Base-by-base conservation (phyloP, 2,797 vertebrate genomes). In the Cirrhinus molitorella region DNA sequence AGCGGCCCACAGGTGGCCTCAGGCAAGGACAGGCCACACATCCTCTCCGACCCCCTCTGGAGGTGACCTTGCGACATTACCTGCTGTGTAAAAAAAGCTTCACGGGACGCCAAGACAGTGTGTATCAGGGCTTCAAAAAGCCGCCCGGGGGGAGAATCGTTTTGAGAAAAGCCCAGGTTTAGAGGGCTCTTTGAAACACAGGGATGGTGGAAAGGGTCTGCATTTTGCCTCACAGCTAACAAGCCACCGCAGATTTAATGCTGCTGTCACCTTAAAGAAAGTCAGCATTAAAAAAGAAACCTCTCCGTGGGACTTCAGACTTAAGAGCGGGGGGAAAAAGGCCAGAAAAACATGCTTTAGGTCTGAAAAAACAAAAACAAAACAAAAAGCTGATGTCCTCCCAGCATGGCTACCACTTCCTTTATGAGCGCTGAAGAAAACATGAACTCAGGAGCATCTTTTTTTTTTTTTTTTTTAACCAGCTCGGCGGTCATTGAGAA, bases 401-500 rank as follows among this genome's bases (percentile, higher is more conserved):
- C 6, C 71, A 31, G 37, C 23, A 28, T 66, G 51, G 51, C 37
- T 9, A 5, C 10, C 9, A 17, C 76, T 43, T 81, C 25, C 59
- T 70, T 49, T 68, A 43, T 79, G 51, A 81, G 23, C 80, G 21
- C 66, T 53, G 37, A 83, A 55, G 63, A 61, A 73, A 80, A 80
- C 80, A 70, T 78, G 88, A 92, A 93, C 91, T 82, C 88, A 83
- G 87, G 88, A 87, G 87, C 59, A 76, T 89, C 90, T 91, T 91
- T 87, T 90, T 91, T 90, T 71, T 12, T 37, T 21, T 66, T 21
- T 40, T 14, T 67, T 66, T 66, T 66, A 8, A 53, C 89, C 89
- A 90, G 88, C 91, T 89, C 89, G 89, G 90, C 92, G 94, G 94
- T 95, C 94, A 92, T 89, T n/a, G 83, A 79, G 91, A 95, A 95